These are phyloP conservation scores for Drosophila recens DNA, from an alignment of 2,888 invertebrate genomes.

Conservation along the genomic window DNA sequence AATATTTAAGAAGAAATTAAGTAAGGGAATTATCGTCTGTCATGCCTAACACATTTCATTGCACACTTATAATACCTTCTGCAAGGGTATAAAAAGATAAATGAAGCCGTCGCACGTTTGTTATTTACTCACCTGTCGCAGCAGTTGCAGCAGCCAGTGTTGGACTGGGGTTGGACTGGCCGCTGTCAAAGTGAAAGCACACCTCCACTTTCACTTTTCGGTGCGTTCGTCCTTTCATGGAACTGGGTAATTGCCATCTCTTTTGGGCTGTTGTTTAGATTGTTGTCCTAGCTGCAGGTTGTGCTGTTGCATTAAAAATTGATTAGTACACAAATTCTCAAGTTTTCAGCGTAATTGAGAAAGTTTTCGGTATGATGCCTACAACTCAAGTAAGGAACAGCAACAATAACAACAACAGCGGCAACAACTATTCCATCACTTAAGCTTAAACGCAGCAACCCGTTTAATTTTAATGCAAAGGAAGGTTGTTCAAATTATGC, in stretches of 20 bases:
- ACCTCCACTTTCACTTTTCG: constrained; percentile 51
- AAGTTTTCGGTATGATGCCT: constrained; percentile 31
- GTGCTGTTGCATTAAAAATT: constrained; percentile 55
- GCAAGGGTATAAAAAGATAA: constrained; percentile 26
- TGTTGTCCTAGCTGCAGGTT: constrained; percentile 35
- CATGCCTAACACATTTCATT: background rate
- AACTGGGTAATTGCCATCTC: constrained; percentile 37
- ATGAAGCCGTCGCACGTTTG: constrained; percentile 47
- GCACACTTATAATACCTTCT: background rate
- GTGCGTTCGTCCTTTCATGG: background rate
- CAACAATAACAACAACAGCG: background rate
- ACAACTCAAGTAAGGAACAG: background rate
- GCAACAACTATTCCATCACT: background rate
- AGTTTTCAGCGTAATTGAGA: constrained; percentile 48
- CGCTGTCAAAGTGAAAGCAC: constrained; percentile 35
- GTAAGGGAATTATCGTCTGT: too few relatives aligned
- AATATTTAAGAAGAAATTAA: too few relatives aligned
- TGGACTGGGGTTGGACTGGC: background rate
- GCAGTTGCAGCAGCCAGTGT: constrained; percentile 15
- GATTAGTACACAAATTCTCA: constrained; percentile 38
- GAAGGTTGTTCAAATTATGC: background rate
- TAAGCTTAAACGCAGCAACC: background rate
- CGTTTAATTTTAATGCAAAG: background rate
- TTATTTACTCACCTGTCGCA: constrained; percentile 44
- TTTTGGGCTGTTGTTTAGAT: constrained; percentile 25